Evolutionary conservation across 2,888 invertebrate species (phyloP).

Genomic region (Matsumyia berberina): DNA sequence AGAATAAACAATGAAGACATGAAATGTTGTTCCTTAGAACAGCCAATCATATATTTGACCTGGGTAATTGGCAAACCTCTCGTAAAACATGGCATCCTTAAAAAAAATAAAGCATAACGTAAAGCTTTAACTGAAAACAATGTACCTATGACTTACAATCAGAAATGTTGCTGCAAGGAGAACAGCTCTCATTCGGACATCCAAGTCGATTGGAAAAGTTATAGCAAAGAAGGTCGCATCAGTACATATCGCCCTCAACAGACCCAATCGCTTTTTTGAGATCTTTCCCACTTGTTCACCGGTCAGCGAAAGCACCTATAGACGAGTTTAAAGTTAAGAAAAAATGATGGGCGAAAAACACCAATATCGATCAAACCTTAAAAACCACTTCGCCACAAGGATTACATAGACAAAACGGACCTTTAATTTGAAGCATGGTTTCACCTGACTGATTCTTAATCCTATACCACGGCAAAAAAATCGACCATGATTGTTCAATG

Average conservation of each 20-base stretch:
- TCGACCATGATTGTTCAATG: constrained; percentile 91
- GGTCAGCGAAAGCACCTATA: constrained; percentile 90
- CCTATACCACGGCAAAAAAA: constrained; percentile 89
- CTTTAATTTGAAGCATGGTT: constrained; percentile 91
- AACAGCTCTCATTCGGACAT: constrained; percentile 92
- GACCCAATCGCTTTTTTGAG: constrained; percentile 95
- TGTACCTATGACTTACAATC: constrained; percentile 87
- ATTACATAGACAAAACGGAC: constrained; percentile 91
- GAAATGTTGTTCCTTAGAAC: constrained; percentile 80
- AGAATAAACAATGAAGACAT: constrained; percentile 36
- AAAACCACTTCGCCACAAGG: constrained; percentile 94
- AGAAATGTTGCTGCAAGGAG: constrained; percentile 92
- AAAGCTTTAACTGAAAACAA: neutral
- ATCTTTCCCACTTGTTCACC: constrained; percentile 93
- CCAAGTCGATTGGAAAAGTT: constrained; percentile 95
- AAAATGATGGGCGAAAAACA: constrained; percentile 2
- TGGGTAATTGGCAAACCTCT: constrained; percentile 89
- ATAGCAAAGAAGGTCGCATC: constrained; percentile 95
- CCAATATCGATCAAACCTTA: constrained; percentile 85
- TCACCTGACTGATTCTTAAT: constrained; percentile 91
- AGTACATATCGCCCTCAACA: constrained; percentile 92
- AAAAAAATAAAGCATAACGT: neutral
- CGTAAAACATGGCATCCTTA: constrained; percentile 94
- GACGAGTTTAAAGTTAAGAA: constrained; percentile 68
- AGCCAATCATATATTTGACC: constrained; percentile 87